Evolutionary conservation across 1,140 invertebrate species (phyloP), one percentile per base, ranked within the genome.

Genomic region (Subanguina moxae): DNA sequence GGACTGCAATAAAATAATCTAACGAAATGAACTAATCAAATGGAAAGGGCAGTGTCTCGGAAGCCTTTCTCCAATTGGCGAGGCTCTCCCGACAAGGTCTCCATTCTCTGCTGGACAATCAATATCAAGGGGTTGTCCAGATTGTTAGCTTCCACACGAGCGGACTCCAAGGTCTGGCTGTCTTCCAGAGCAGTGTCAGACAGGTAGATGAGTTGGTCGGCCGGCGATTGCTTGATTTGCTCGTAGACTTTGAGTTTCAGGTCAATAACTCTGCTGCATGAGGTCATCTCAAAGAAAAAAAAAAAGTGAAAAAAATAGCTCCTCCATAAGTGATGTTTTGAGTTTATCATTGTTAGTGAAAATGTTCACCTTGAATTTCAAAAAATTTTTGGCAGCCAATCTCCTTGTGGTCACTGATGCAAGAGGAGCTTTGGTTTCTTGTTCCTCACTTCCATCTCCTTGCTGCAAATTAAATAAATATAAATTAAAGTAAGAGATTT

Each of bases 121-220:
- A 75, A 57, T n/a, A 63, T 62, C 5, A 75, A 21, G 8, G 73
- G 73, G n/a, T 63, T 43, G 23, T 76, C 57, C 28, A 19, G 9
- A 57, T 75, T 75, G 38, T 67, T 62, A 1, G 56, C 48, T 0
- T 42, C 25, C 11, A 75, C 58, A 1, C 46, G 8, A 21, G 70
- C 76, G 15, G 15, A 43, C 17, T 30, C 38, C 28, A 75, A 52
- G 7, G 74, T 75, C 63, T 30, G 38, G 19, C 65, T 59, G 25
- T 72, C 59, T 1, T 77, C 76, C 15, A 75, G 52, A 11, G 23
- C 48, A n/a, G 38, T 30, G 25, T 62, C 65, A 25, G 58, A 43
- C 38, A 67, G n/a, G 13, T 64, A 77, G 38, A 75, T 27, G 25
- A 78, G 69, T 59, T 75, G 76, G 45, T 75, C 75, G n/a, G 42